A percentile compares a stretch with the other conserved stretches of the same genome.
These are phyloP conservation scores for Oryzias sinensis DNA, from an alignment of 2,797 vertebrate genomes.

Conservation along the genomic window DNA sequence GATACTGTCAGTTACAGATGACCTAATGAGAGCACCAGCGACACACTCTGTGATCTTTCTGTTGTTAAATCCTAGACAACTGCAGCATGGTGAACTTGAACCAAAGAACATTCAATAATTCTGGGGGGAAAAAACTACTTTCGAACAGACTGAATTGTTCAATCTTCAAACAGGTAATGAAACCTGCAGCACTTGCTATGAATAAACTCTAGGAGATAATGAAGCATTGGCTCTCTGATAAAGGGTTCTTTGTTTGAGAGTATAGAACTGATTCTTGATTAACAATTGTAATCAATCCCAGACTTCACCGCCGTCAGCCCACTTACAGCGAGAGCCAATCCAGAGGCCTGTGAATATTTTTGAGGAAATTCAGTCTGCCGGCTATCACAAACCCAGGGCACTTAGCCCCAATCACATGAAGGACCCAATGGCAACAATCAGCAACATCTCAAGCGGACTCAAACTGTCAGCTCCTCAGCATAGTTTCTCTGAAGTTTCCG, in stretches of 20 bases:
- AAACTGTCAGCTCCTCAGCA: constrained; percentile 19
- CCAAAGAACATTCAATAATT: no score
- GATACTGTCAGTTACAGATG: no score
- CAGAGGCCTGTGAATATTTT: constrained; percentile 60
- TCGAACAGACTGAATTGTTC: no score
- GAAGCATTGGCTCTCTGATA: constrained; percentile 51
- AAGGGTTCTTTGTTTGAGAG: constrained; percentile 65
- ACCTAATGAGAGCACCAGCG: no score
- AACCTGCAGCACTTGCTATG: constrained; percentile 6
- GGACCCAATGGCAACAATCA: constrained; percentile 63
- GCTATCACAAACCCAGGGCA: constrained; percentile 43
- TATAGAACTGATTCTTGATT: constrained; percentile 79
- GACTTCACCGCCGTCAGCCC: constrained; percentile 50
- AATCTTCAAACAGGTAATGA: no score
- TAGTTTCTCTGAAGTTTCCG: constrained; percentile 9
- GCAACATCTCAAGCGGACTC: constrained; percentile 37
- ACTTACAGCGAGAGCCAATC: constrained; percentile 65
- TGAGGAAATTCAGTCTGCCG: constrained; percentile 51
- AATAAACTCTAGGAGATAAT: constrained; percentile 56
- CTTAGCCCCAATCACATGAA: constrained; percentile 70
- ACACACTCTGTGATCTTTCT: no score
- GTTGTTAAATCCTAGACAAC: no score
- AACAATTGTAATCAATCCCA: constrained; percentile 81
- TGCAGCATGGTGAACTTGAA: no score
- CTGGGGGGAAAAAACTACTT: no score